A percentile compares a stretch with the other conserved stretches of the same genome.
These are phyloP conservation scores for Spatulosminthurus flaviceps DNA, from an alignment of 2,888 invertebrate species.

Conservation along the genomic window DNA sequence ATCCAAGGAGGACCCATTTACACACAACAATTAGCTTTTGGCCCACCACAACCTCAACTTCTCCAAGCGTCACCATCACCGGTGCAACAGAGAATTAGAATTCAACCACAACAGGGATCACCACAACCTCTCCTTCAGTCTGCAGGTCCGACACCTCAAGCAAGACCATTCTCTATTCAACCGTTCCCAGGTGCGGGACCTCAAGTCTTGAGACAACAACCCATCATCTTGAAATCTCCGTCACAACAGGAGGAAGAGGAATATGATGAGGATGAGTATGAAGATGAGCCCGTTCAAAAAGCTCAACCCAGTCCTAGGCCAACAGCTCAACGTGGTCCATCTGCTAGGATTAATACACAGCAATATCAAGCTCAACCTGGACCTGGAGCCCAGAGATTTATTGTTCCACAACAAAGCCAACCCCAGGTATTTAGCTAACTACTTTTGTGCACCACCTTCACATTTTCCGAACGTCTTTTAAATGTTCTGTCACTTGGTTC, in stretches of 20 bases:
- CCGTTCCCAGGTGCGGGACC: conserved; percentile 18
- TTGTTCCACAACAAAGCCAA: conserved; percentile 51
- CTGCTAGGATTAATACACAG: conserved; percentile 43
- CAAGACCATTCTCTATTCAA: conserved; percentile 16
- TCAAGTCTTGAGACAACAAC: conserved; percentile 17
- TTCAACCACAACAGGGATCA: conserved; percentile 20
- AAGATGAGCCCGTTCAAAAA: conserved; percentile 54
- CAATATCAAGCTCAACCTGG: conserved; percentile 45
- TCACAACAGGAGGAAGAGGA: conserved; percentile 59
- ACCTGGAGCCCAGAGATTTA: conserved; percentile 51
- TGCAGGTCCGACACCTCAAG: conserved; percentile 47
- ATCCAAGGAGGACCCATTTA: conserved; percentile 49
- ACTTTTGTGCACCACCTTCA: too few relatives aligned
- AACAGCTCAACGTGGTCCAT: conserved; percentile 5
- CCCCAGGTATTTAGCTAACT: conserved; percentile 58
- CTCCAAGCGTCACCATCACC: conserved; percentile 40
- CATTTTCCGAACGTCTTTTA: too few relatives aligned
- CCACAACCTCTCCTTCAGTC: not conserved
- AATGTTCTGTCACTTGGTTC: too few relatives aligned
- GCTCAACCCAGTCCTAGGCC: conserved; percentile 40
- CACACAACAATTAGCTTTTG: conserved; percentile 54
- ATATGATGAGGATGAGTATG: conserved; percentile 63
- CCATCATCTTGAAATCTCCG: conserved; percentile 45
- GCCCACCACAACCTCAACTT: conserved; percentile 45
- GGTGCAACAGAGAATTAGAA: conserved; percentile 41